Base-by-base conservation (phyloP, 2,888 invertebrate species). In the Ceramica pisi region DNA sequence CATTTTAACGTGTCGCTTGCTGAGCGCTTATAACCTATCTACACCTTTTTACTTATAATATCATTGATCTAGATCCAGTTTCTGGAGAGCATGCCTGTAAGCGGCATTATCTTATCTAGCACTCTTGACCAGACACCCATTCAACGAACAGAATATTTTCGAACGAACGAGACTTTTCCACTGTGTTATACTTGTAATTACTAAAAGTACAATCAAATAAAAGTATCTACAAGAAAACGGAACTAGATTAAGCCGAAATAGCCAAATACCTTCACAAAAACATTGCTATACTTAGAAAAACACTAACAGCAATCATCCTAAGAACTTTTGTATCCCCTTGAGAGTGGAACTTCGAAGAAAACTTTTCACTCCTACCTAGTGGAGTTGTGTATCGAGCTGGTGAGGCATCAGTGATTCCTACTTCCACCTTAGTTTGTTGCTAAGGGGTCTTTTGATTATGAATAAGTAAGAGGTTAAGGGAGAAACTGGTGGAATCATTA, bases 311-410 rank as follows among this genome's bases (percentile, higher is more conserved):
- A 46, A 51, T 77, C 44, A 63, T 70, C 50, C 21, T 1, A n/a
- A 38, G 71, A 75, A 70, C 70, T 77, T 76, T 31, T 26, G 46
- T 56, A 50, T 57, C 7, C 78, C 23, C 56, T 51, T n/a, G 71
- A n/a, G 76, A 26, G 21, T 16, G 16, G 16, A 57, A 38, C 26
- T 14, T 51, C 23, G 56, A 14, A 44, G 38, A n/a, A 57, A 75
- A 75, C 50, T 63, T 75, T 70, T 57, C n/a, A 57, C 46, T 46
- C 14, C 56, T 51, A 38, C 14, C 61, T 31, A 38, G 23, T 14
- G 35, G 55, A 38, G 61, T 55, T 60, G 14, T 56, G 23, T 21
- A 50, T 35, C 41, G 53, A 53, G 23, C 23, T 26, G 21, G 21
- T 44, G 23, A 26, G 53, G 31, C 14, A 35, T 31, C 12, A 55